These are phyloP conservation scores for Ennomos fuscantarius DNA, from an alignment of 2,888 invertebrate species.

Conservation along the genomic window DNA sequence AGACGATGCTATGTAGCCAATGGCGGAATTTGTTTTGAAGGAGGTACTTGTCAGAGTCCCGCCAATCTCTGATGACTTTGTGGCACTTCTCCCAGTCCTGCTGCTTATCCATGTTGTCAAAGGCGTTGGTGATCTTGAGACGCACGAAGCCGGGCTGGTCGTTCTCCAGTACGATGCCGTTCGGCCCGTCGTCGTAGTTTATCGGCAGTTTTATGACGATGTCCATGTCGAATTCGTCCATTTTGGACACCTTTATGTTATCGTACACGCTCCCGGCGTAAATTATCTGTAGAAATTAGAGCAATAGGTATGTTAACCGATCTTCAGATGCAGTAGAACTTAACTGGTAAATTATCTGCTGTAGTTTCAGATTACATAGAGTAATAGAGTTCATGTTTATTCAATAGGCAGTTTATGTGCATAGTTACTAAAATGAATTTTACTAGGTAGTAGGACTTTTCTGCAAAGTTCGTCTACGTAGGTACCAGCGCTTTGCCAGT, in stretches of 20 bases:
- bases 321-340: too few species aligned
- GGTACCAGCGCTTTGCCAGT: too few species aligned
- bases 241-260: constrained; percentile 83
- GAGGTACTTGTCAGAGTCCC: constrained; percentile 74
- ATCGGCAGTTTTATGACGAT: constrained; percentile 83
- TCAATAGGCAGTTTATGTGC: too few species aligned
- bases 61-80: constrained; percentile 69
- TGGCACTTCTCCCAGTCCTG: constrained; percentile 67
- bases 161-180: constrained; percentile 67
- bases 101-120: constrained; percentile 68
- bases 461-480: too few species aligned
- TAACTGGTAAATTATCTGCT: too few species aligned
- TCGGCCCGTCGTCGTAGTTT: constrained; percentile 61
- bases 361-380: too few species aligned
- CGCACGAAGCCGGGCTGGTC: constrained; percentile 78
- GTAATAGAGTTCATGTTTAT: too few species aligned
- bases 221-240: constrained; percentile 87
- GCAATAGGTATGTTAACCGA: too few species aligned
- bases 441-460: too few species aligned
- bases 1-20: constrained; percentile 83
- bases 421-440: too few species aligned
- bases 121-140: constrained; percentile 64
- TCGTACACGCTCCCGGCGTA: constrained; percentile 87
- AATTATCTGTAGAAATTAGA: constrained; percentile 49
- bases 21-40: constrained; percentile 76